Evolutionary conservation across 2,888 invertebrate genomes (phyloP).

Genomic region (Chymomyza procnemis): DNA sequence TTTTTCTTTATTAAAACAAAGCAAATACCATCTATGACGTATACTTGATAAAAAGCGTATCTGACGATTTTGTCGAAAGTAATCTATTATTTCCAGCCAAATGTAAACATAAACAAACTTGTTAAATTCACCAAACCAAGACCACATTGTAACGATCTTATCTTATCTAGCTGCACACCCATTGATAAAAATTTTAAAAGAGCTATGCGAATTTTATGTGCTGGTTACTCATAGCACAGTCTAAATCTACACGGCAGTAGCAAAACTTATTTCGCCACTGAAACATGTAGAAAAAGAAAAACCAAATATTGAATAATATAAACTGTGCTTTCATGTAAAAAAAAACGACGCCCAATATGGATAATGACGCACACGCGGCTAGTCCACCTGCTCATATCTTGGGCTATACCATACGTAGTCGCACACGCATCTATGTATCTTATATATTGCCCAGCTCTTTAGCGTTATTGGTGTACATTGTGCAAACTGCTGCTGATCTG

Average conservation of each 20-base stretch:
- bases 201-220: conserved; percentile 22
- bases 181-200: conserved; percentile 44
- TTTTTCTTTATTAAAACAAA: not conserved
- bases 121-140: conserved; percentile 13
- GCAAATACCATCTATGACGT: not conserved
- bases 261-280: conserved; percentile 44
- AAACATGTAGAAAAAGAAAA: conserved; percentile 35
- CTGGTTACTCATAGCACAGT: conserved; percentile 55
- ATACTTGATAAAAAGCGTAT: not conserved
- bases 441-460: conserved; percentile 81
- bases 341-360: conserved; percentile 35
- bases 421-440: conserved; percentile 76
- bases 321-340: not conserved
- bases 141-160: conserved; percentile 28
- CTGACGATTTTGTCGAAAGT: not conserved
- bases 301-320: not conserved
- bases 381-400: conserved; percentile 74
- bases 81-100: not conserved
- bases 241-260: conserved; percentile 32
- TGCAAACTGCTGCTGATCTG: conserved; percentile 84
- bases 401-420: conserved; percentile 74
- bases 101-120: conserved; percentile 56
- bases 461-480: conserved; percentile 83
- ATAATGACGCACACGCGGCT: conserved; percentile 54
- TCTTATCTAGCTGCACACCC: conserved; percentile 54